These are phyloP conservation scores for Ginglymostoma cirratum DNA, from an alignment of 2,113 vertebrate genomes.

Conservation along the genomic window DNA sequence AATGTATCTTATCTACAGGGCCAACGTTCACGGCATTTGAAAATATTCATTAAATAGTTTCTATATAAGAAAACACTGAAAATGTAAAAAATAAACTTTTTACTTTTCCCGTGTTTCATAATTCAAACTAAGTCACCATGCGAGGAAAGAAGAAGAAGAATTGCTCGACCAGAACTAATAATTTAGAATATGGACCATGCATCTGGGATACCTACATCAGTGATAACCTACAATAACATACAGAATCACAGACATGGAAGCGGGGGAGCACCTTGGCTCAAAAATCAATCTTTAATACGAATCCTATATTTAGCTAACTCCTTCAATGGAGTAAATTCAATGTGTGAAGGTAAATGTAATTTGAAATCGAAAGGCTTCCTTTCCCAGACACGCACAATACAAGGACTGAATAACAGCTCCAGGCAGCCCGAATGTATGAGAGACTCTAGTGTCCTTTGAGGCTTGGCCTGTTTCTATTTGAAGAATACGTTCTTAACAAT, in stretches of 20 bases:
- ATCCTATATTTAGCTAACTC: not conserved
- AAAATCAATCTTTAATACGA: not conserved
- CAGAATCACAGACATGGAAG: too few relatives aligned
- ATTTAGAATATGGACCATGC: not conserved
- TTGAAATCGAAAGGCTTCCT: not conserved
- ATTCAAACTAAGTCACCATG: not conserved
- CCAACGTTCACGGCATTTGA: not conserved
- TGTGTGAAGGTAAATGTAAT: not conserved
- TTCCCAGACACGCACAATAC: not conserved
- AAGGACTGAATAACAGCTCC: not conserved
- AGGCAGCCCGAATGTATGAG: not conserved
- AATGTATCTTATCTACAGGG: not conserved
- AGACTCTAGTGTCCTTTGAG: not conserved
- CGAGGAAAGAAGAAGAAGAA: not conserved
- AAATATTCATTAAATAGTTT: not conserved
- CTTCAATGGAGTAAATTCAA: not conserved
- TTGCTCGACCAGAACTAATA: too few relatives aligned
- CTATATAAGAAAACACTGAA: not conserved
- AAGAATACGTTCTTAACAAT: not conserved
- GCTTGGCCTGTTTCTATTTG: not conserved
- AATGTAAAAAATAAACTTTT: not conserved
- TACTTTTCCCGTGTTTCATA: too few relatives aligned
- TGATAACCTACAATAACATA: too few relatives aligned
- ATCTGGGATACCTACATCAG: not conserved
- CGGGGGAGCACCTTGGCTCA: not conserved